phyloP scores from a whole-genome alignment of 1,140 invertebrate genomes.

The Hyposmocoma kahamanoa region DNA sequence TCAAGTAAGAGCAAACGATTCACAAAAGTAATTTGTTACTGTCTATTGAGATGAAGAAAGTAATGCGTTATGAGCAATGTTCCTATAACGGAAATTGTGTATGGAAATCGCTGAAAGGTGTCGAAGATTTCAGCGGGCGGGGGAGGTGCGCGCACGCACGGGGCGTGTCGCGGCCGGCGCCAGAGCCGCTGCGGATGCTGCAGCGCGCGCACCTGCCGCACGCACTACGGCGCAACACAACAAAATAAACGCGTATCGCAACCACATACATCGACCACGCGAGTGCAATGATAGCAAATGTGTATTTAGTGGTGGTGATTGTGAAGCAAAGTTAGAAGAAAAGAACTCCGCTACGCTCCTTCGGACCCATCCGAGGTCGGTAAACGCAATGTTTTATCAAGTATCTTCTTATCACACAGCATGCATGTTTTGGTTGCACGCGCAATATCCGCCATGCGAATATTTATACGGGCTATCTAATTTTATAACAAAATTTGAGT shows the following conservation, averaged over 20 bases:
- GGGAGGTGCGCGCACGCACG: conserved; percentile 60
- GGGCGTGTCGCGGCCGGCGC: conserved; percentile 31
- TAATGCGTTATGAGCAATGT: too few species aligned
- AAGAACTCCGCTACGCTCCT: conserved; percentile 27
- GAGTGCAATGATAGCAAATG: conserved; percentile 38
- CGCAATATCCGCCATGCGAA: conserved; percentile 39
- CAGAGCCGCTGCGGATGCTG: conserved; percentile 61
- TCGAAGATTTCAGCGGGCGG: conserved; percentile 46
- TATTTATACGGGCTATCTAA: conserved; percentile 5
- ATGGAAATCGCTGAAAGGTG: conserved; percentile 41
- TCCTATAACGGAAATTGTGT: too few species aligned
- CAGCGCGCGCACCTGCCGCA: conserved; percentile 44
- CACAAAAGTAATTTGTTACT: too few species aligned
- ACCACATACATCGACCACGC: conserved; percentile 6
- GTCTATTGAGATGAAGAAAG: too few species aligned
- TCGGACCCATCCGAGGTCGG: conserved; percentile 53
- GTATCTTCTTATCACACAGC: conserved; percentile 49
- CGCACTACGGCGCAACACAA: conserved; percentile 9
- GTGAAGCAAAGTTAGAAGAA: conserved; percentile 19
- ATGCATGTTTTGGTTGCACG: conserved; percentile 41
- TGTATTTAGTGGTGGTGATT: conserved; percentile 47
- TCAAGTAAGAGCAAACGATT: too few species aligned
- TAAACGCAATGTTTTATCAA: conserved; percentile 43
- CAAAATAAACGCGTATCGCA: conserved; percentile 14
- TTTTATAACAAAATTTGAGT: too few species aligned